Base-by-base conservation (phyloP, 2,888 invertebrate species). In the Trichogramma dendrolimi region DNA sequence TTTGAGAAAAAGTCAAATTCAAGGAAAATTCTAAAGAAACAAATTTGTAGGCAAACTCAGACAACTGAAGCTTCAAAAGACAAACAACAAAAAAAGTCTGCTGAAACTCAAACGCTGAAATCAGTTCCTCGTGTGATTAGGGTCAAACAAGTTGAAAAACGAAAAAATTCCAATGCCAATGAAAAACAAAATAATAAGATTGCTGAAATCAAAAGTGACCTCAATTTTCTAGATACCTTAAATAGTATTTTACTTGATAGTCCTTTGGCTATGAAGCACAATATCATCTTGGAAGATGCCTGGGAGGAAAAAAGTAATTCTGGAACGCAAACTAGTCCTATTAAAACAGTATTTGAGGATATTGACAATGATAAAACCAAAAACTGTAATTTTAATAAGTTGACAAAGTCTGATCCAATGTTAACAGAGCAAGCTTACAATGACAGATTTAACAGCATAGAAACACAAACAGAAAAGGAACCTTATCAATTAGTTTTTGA, bases 301-400 rank as follows among this genome's bases (percentile, higher is more conserved):
- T 80, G 79, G 79, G 77, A 76, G 54, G 74, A 75, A 39, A 78
- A 78, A 58, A 79, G 72, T 59, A 73, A 77, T 4, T 78, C 74
- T 1, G 74, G 75, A 38, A 80, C 80, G 8, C 80, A 80, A 69
- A 80, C 80, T 5, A 74, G 73, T 68, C 76, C 76, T 6, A 74
- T 72, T 38, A 75, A 75, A 55, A 71, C 75, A 60, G 67, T 76
- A 42, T 74, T 77, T 11, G 74, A 73, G 56, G 73, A 73, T 47
- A 62, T 77, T 11, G 72, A 72, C 40, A 71, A 74, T 60, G 72
- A 75, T 51, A 72, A 69, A 6, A 72, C 73, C 6, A 75, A 75
- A 66, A 75, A 73, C 8, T 73, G 74, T 40, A 39, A 43, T 4
- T 63, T 58, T 27, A 38, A 43, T 14, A 65, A 68, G 14, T 67